Evolutionary conservation across 2,797 vertebrate genomes (phyloP).

Genomic region (Nyctibius grandis): DNA sequence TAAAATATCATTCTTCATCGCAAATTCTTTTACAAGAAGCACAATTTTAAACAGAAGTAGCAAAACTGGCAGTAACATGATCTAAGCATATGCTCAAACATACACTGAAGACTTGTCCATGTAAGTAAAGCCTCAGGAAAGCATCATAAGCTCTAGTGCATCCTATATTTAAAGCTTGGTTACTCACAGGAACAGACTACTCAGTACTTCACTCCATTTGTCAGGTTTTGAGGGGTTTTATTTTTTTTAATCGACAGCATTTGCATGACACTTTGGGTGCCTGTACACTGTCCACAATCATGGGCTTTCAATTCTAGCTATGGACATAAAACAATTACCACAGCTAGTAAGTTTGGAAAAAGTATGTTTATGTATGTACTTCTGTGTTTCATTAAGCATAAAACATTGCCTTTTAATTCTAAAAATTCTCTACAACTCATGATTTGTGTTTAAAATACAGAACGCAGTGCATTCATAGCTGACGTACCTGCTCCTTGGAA

Average conservation of each 20-base stretch:
- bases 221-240: neutral
- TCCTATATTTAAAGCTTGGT: neutral
- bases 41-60: neutral
- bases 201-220: neutral
- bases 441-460: neutral
- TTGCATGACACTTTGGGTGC: neutral
- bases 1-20: neutral
- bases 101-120: neutral
- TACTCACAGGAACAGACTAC: neutral
- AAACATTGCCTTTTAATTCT: neutral
- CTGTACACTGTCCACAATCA: neutral
- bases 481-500: slow-evolving; percentile 95
- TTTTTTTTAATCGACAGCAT: neutral
- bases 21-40: neutral
- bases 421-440: neutral
- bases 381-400: neutral
- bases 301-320: neutral
- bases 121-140: neutral
- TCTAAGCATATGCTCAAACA: neutral
- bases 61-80: neutral
- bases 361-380: neutral
- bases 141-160: neutral
- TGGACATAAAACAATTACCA: neutral
- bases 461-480: neutral
- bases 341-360: neutral